phyloP scores from a whole-genome alignment of 2,797 vertebrate genomes.

The Eupleurogrammus muticus region DNA sequence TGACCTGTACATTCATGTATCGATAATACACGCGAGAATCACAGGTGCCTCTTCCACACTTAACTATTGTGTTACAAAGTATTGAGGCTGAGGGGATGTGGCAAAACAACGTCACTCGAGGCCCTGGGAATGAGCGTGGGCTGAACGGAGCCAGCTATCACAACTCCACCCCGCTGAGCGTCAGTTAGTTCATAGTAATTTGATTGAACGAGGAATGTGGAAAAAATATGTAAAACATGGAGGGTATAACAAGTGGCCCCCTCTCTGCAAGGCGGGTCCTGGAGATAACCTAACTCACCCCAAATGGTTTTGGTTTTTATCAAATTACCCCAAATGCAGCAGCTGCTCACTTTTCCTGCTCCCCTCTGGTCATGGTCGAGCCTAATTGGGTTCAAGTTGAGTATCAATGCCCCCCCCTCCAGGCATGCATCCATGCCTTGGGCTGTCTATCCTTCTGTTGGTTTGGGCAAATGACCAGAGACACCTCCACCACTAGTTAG shows the following conservation, averaged over 20 bases:
- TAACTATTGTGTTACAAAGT: no score
- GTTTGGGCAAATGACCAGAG: conserved; percentile 4
- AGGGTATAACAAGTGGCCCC: neutral
- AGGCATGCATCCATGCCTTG: neutral
- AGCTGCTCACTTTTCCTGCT: conserved; percentile 21
- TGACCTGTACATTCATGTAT: no score
- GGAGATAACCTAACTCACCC: neutral
- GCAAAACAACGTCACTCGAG: no score
- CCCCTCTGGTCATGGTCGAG: neutral
- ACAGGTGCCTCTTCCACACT: no score
- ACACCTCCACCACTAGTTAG: neutral
- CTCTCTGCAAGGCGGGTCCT: neutral
- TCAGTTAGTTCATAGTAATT: no score
- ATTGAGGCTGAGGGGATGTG: no score
- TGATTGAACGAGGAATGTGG: no score
- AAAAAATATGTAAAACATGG: no score
- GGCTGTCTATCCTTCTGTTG: conserved; percentile 7
- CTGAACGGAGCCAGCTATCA: neutral
- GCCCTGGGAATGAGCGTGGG: no score
- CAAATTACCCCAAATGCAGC: conserved; percentile 11
- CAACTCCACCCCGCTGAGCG: neutral
- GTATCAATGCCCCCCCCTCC: conserved; percentile 9
- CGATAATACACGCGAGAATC: no score
- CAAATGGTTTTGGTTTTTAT: neutral
- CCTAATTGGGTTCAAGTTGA: neutral